Base-by-base conservation (phyloP, 2,113 vertebrate genomes). In the Nothocercus nigrocapillus region DNA sequence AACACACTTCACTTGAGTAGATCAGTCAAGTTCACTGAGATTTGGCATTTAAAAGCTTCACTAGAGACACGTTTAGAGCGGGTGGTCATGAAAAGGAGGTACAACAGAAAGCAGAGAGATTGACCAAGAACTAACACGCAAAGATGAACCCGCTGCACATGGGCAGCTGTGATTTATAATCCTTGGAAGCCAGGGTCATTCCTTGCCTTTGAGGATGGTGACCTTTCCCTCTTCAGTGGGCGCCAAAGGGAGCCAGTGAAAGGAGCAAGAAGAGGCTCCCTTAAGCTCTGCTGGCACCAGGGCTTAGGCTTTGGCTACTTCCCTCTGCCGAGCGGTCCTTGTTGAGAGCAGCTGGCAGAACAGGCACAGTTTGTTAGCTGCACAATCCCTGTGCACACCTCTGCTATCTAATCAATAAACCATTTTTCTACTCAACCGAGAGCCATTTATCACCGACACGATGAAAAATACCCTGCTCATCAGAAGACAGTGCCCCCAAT, bases 361-460 rank as follows among this genome's bases (percentile, higher is more conserved):
- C 20, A 9, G 67, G 69, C 80, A 8, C 30, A 1, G 25, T 40
- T 44, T 0, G 1, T 76, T 5, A 62, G 49, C 2, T 0, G 61
- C 58, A 27, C 83, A 17, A 11, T 22, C 78, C 82, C 75, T 0
- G 0, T 0, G 0, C 34, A 42, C 68, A 13, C 68, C 68, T 75
- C 85, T 89, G 89, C 84, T 62, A 74, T 38, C 49, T 49, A 11
- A 95, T 94, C 96, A 90, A 95, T 91, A 95, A 95, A 85, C 64
- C 85, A 93, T 83, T 89, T 54, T 75, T 80, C 61, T 83, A 25
- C 64, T 91, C 85, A 93, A 6, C 78, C 0, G 0, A 85, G 87
- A 82, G 74, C 84, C 59, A 70, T 94, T 94, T 82, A 75, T 93
- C 94, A 95, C 75, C 20, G 1, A 63, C 59, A 70, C 1, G 3